Conservation (phyloP, 2,113 vertebrate genomes). For the Ceuthmochares aereus region DNA sequence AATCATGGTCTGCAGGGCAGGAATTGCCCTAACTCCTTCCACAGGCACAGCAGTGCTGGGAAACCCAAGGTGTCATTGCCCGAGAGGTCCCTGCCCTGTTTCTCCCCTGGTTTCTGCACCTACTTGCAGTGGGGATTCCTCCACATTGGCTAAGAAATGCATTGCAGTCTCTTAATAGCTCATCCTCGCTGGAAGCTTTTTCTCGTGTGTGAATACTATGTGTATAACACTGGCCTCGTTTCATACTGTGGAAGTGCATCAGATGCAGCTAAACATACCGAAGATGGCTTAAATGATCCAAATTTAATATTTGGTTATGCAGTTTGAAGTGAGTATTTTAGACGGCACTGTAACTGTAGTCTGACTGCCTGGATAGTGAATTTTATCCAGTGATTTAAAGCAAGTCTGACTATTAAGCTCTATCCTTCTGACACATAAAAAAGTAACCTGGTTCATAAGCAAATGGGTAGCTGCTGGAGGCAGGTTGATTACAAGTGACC, state of each 20-base stretch:
- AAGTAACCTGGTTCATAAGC: background rate
- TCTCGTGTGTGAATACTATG: background rate
- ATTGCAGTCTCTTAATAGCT: background rate
- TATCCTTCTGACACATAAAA: background rate
- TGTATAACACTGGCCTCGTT: constrained; percentile 4
- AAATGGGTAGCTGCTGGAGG: background rate
- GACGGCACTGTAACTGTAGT: background rate
- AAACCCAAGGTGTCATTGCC: background rate
- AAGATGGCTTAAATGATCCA: background rate
- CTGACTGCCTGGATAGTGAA: background rate
- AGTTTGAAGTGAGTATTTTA: constrained; percentile 10
- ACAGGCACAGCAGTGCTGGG: background rate
- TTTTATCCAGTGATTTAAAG: constrained; percentile 30
- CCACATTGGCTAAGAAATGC: background rate
- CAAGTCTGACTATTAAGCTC: background rate
- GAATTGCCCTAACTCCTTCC: background rate
- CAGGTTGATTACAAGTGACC: background rate
- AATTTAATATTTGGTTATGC: background rate
- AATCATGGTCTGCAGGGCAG: background rate
- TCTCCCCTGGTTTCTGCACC: background rate
- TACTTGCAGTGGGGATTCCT: background rate
- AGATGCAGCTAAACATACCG: background rate
- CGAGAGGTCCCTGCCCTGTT: background rate
- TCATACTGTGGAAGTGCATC: background rate
- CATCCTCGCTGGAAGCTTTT: constrained; percentile 16